A percentile compares a stretch with the other conserved stretches of the same genome.
These are phyloP conservation scores for Dolichopus griseipennis DNA, from an alignment of 2,888 invertebrate genomes.

Conservation along the genomic window DNA sequence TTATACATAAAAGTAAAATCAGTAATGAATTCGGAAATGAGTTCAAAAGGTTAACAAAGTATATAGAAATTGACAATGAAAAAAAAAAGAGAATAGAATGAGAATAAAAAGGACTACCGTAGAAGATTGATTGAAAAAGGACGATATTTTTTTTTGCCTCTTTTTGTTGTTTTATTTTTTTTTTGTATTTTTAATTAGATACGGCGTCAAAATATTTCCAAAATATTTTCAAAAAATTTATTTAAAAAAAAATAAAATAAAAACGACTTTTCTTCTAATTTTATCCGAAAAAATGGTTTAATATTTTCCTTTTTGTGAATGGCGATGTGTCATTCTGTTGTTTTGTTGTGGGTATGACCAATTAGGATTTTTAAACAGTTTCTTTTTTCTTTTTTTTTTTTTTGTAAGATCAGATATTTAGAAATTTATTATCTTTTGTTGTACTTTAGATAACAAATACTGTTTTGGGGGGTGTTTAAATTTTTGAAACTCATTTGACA, in stretches of 20 bases:
- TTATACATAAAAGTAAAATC: too few relatives aligned
- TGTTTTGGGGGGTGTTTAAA: neutral
- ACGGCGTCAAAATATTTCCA: constrained; percentile 8
- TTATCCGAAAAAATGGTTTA: neutral
- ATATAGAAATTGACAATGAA: neutral
- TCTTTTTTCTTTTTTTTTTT: neutral
- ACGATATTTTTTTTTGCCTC: neutral
- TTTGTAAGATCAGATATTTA: too few relatives aligned
- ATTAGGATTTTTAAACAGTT: neutral
- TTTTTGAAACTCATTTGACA: too few relatives aligned
- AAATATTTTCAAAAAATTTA: neutral
- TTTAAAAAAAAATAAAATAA: neutral
- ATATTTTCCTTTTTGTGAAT: neutral
- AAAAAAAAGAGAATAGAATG: neutral
- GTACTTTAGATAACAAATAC: too few relatives aligned
- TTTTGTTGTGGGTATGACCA: constrained; percentile 9
- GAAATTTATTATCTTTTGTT: too few relatives aligned
- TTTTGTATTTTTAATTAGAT: neutral
- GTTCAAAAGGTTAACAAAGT: too few relatives aligned
- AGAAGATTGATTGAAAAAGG: neutral
- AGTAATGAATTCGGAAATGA: neutral
- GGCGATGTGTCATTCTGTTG: neutral
- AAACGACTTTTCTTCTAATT: neutral
- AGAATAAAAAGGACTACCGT: neutral
- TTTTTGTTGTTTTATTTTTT: neutral